Evolutionary conservation across 2,797 vertebrate genomes (phyloP), one percentile per base, ranked within the genome.

Genomic region (Ispidina lecontei): DNA sequence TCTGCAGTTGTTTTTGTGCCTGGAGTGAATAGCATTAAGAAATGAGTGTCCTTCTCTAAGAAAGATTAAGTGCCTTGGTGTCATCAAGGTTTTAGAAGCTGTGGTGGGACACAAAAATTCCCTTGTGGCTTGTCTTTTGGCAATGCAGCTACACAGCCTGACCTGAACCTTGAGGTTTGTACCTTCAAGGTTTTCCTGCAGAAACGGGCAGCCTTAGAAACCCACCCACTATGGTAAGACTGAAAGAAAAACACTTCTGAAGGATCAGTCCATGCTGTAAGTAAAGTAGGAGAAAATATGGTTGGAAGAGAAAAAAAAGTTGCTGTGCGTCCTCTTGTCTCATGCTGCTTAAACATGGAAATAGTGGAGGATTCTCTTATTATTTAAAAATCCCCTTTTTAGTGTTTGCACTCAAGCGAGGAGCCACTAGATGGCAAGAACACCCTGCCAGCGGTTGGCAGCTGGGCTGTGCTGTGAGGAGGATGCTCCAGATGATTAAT

Each of bases 371-470:
- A 13, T 46, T 44, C 15, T 28, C 26, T 26, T 26, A 25, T 49
- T 49, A 51, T 43, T 43, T 26, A 26, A 60, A 59, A 62, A 15
- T 33, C 9, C 23, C 9, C 0, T 1, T 37, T 63, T 13, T 2
- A 13, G 23, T 9, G 10, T 56, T 47, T 91, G 87, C 75, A 74
- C 29, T 95, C 28, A 70, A 55, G 29, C 1, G 5, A 31, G 21
- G 11, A 52, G 44, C 84, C 94, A 19, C 89, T 77, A 89, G 94
- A 68, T 93, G 95, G 93, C 90, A 79, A 68, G 49, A 87, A 59
- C 4, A 23, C 4, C 26, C 41, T 25, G 35, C 49, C 41, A 37
- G 64, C 20, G 4, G 46, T 26, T 51, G 29, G 76, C 35, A n/a
- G 19, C 65, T 13, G 74, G 25, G 63, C 20, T 44, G 31, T 15